Base-by-base conservation (phyloP, 2,797 vertebrate species). In the Muscicapa comitata region DNA sequence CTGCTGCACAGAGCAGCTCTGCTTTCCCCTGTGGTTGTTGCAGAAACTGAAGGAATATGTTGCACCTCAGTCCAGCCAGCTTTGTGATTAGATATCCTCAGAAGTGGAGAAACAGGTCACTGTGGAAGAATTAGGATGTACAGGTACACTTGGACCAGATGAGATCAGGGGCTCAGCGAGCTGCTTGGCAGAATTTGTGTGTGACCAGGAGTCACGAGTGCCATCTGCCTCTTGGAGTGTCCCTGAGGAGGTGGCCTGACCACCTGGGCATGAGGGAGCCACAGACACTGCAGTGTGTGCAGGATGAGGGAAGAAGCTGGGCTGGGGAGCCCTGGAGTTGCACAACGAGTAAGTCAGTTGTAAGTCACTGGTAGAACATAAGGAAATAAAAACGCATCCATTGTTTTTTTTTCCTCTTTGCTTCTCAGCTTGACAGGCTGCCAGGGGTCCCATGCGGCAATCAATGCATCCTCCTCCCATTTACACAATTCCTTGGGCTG, bases 341-440 rank as follows among this genome's bases (percentile, higher is more conserved):
- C 86, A 61, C 53, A 35, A 31, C 0, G 0, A 86, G 24, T 73
- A 25, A 29, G 57, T 57, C 75, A 17, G 3, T 35, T 92, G 35
- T 31, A 58, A 79, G 55, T 63, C 79, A 86, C 54, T 75, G 57
- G 38, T 80, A 29, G 80, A 86, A 65, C 76, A 66, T 57, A 84
- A 84, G 86, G 88, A 92, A 94, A 84, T 66, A 43, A 86, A 95
- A 93, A 35, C 10, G 0, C 75, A 37, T 58, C 90, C 73, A 95
- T 90, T 96, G 86, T 50, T 71, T 53, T 53, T 53, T 53, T 57
- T 31, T 2, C 47, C 43, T 73, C 67, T 83, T 77, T 78, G 89
- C 73, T 68, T 38, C 76, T 85, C 54, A 11, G 68, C 68, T 88
- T 94, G 95, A 74, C 26, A 45, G 58, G 85, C 75, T 93, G 93